phyloP scores from a whole-genome alignment of 2,113 vertebrate genomes.

The Madoqua kirkii region DNA sequence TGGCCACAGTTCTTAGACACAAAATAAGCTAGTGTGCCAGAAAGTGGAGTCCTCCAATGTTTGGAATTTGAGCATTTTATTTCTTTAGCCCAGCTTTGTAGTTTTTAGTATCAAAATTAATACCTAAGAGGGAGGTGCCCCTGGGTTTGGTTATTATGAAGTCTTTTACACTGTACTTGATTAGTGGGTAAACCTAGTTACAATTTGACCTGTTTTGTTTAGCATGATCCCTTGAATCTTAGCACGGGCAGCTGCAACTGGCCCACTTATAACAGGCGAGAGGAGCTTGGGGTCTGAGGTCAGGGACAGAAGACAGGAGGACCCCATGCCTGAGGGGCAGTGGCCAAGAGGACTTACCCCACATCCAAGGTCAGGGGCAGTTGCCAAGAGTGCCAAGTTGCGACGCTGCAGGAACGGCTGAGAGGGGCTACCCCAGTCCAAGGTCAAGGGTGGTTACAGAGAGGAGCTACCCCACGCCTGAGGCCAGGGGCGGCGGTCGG shows the following conservation, averaged over 20 bases:
- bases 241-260: fast-evolving
- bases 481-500: no score
- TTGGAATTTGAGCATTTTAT: background rate
- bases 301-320: no score
- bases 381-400: fast-evolving
- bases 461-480: fast-evolving
- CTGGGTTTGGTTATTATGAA: background rate
- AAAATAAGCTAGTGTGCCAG: background rate
- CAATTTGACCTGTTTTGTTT: background rate
- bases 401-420: fast-evolving
- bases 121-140: background rate
- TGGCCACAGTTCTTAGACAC: background rate
- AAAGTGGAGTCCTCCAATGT: background rate
- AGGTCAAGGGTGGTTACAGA: fast-evolving
- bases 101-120: background rate
- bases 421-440: no score
- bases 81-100: background rate
- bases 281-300: no score
- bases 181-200: background rate
- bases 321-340: no score
- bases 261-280: fast-evolving
- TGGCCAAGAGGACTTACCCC: no score
- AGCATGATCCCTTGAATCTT: no score
- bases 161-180: background rate
- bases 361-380: no score